Conservation (phyloP, 2,888 invertebrate genomes). For the Dolichopus griseipennis region DNA sequence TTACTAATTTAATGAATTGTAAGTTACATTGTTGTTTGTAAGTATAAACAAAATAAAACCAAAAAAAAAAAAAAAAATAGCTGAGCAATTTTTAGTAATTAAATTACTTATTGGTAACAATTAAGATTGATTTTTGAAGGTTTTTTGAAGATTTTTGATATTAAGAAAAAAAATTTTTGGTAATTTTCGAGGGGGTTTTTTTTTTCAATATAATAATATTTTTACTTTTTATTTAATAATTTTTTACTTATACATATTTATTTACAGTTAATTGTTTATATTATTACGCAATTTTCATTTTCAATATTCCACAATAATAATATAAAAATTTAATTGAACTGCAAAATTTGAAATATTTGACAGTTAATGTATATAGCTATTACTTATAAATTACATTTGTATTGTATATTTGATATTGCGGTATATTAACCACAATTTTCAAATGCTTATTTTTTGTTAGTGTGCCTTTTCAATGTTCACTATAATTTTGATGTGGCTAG, state of each 20-base stretch:
- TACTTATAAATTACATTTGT: no score
- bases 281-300: background rate
- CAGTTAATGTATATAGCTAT: background rate
- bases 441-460: background rate
- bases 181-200: background rate
- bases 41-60: background rate
- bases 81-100: background rate
- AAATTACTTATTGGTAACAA: conserved; percentile 4
- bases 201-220: no score
- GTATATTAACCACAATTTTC: no score
- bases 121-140: conserved; percentile 6
- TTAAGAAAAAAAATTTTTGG: background rate
- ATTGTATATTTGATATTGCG: no score
- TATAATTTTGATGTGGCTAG: no score
- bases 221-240: no score
- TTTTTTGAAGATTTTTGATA: background rate
- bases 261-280: background rate
- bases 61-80: background rate
- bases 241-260: background rate
- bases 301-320: background rate
- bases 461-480: background rate
- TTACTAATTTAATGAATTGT: background rate
- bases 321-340: background rate
- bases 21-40: no score
- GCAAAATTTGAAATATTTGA: background rate